Percentiles rank a stretch among this genome's conserved stretches.
phyloP scores from a whole-genome alignment of 2,888 invertebrate species.

The Limnephilus marmoratus region DNA sequence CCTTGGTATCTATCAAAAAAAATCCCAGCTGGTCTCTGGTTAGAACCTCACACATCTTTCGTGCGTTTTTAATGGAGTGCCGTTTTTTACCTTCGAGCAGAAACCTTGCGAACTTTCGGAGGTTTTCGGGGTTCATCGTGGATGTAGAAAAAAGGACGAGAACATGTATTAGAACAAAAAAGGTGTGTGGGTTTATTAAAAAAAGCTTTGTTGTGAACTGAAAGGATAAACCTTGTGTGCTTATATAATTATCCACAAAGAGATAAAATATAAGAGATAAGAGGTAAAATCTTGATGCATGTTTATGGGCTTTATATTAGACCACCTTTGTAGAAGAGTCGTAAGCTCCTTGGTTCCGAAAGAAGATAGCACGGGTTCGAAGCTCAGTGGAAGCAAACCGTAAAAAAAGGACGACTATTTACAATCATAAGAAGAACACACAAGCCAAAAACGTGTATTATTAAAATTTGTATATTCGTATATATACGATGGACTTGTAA shows the following conservation, averaged over 20 bases:
- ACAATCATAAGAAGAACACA: no score
- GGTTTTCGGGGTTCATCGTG: slow-evolving; percentile 1
- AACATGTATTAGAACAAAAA: background rate
- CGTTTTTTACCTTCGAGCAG: background rate
- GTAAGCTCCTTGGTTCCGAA: background rate
- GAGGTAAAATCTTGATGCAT: no score
- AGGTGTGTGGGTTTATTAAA: background rate
- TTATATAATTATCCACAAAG: no score
- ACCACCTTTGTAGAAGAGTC: background rate
- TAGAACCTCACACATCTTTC: background rate
- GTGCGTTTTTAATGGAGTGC: slow-evolving; percentile 10
- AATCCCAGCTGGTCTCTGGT: background rate
- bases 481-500: no score
- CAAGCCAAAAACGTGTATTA: no score
- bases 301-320: background rate
- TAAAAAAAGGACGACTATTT: no score
- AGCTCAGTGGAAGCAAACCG: background rate
- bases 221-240: background rate
- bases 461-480: no score
- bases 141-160: background rate
- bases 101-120: background rate
- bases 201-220: background rate
- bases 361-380: background rate
- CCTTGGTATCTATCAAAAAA: background rate
- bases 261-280: no score